Conservation (phyloP, 2,888 invertebrate species). For the Orthosia incerta region DNA sequence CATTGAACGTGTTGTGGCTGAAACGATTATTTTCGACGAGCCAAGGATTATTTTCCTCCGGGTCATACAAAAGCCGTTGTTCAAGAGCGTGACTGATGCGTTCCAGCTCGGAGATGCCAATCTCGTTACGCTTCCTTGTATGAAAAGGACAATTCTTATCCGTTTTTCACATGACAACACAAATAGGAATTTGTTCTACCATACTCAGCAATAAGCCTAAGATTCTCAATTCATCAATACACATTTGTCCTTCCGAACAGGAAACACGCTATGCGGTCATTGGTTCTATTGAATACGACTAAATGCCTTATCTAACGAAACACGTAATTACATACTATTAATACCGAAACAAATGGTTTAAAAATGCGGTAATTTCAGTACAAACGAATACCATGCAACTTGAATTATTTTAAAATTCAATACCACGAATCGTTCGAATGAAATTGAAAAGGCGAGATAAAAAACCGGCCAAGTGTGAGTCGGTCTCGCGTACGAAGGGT, state of each 20-base stretch:
- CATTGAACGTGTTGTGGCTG: too few relatives aligned
- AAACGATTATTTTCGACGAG: too few relatives aligned
- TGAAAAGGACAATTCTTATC: neutral
- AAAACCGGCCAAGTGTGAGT: too few relatives aligned
- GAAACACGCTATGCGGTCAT: slow-evolving; percentile 27
- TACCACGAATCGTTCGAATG: slow-evolving; percentile 26
- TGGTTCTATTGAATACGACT: slow-evolving; percentile 27
- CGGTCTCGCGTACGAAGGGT: too few relatives aligned
- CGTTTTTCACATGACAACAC: neutral
- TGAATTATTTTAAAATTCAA: slow-evolving; percentile 22
- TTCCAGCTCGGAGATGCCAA: neutral
- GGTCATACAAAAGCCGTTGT: neutral
- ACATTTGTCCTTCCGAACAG: slow-evolving; percentile 18
- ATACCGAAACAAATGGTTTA: slow-evolving; percentile 40
- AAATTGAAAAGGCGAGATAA: slow-evolving; percentile 30
- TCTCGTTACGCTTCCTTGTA: too few relatives aligned
- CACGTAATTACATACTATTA: slow-evolving; percentile 31
- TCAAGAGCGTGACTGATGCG: too few relatives aligned
- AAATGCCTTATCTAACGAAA: slow-evolving; percentile 28
- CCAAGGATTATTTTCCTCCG: neutral
- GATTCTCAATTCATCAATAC: slow-evolving; percentile 1
- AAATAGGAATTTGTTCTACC: neutral
- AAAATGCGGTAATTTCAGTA: slow-evolving; percentile 43
- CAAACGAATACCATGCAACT: slow-evolving; percentile 23
- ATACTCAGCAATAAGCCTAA: neutral